These are phyloP conservation scores for Noctua janthe DNA, from an alignment of 2,888 invertebrate species.

Conservation along the genomic window DNA sequence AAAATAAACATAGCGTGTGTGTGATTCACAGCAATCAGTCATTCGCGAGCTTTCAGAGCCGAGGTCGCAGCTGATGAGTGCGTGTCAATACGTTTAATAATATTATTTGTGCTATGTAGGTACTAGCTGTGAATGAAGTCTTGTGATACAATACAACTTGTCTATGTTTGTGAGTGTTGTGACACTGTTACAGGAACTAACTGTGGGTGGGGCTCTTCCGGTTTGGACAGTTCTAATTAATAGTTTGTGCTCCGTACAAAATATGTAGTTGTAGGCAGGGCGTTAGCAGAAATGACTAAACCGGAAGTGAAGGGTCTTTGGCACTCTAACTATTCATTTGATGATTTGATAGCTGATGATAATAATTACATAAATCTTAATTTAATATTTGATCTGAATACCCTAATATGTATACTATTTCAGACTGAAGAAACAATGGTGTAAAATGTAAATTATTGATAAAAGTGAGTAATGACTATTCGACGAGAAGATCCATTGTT, in stretches of 20 bases:
- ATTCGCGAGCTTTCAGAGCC: constrained; percentile 7
- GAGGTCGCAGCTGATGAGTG: not conserved
- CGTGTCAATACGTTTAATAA: not conserved
- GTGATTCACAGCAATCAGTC: not conserved
- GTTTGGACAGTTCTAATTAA: constrained; percentile 30
- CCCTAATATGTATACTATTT: not conserved
- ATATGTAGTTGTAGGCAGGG: not conserved
- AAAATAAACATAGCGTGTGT: not conserved
- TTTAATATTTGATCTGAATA: too few relatives aligned
- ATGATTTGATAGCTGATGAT: not conserved
- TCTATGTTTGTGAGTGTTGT: not conserved
- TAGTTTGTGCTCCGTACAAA: not conserved
- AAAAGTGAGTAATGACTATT: not conserved
- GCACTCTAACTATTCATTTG: not conserved
- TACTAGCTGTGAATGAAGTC: not conserved
- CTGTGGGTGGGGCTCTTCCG: constrained; percentile 19
- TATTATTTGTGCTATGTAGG: not conserved
- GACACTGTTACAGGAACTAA: not conserved
- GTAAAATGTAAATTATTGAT: too few relatives aligned
- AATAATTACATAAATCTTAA: not conserved
- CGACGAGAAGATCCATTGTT: not conserved
- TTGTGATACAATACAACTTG: not conserved
- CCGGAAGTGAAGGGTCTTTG: constrained; percentile 5
- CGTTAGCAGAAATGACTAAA: not conserved
- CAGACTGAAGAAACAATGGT: not conserved